Evolutionary conservation across 2,113 vertebrate genomes (phyloP).

Genomic region (Triplophysa dalaica): DNA sequence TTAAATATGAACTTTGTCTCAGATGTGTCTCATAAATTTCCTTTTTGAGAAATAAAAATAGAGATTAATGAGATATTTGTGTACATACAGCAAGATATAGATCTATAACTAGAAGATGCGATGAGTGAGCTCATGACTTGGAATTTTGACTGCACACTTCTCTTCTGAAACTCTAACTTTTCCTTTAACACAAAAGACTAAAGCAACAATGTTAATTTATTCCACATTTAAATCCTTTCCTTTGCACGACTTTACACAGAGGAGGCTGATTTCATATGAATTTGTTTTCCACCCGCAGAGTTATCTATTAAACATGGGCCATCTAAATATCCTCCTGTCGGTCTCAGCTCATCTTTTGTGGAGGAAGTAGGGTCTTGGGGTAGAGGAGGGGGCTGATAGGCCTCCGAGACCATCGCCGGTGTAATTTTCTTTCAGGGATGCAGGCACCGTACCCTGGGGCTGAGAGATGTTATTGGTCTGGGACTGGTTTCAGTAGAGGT

Average conservation of each 20-base stretch:
- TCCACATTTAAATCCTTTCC: too few species aligned
- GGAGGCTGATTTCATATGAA: conserved; percentile 51
- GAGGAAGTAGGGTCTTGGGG: conserved; percentile 50
- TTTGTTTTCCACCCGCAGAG: conserved; percentile 58
- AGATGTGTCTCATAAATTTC: not conserved
- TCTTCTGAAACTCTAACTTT: too few species aligned
- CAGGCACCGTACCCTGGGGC: conserved; percentile 62
- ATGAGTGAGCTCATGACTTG: too few species aligned
- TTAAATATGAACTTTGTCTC: not conserved
- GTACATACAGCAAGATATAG: too few species aligned
- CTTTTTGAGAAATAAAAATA: not conserved
- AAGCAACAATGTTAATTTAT: not conserved
- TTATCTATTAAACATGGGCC: conserved; percentile 67
- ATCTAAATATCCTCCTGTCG: conserved; percentile 64
- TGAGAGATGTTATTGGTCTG: conserved; percentile 61
- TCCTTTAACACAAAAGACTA: too few species aligned
- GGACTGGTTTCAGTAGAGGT: conserved; percentile 55
- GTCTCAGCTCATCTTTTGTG: conserved; percentile 56
- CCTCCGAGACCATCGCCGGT: conserved; percentile 57
- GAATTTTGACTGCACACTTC: too few species aligned
- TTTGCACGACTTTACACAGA: conserved; percentile 26
- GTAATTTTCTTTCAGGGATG: conserved; percentile 62
- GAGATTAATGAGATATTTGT: not conserved
- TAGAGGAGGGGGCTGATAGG: conserved; percentile 58
- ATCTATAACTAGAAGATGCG: too few species aligned